These are phyloP conservation scores for Dipodomys spectabilis DNA, from an alignment of 2,113 vertebrate genomes.

Conservation along the genomic window DNA sequence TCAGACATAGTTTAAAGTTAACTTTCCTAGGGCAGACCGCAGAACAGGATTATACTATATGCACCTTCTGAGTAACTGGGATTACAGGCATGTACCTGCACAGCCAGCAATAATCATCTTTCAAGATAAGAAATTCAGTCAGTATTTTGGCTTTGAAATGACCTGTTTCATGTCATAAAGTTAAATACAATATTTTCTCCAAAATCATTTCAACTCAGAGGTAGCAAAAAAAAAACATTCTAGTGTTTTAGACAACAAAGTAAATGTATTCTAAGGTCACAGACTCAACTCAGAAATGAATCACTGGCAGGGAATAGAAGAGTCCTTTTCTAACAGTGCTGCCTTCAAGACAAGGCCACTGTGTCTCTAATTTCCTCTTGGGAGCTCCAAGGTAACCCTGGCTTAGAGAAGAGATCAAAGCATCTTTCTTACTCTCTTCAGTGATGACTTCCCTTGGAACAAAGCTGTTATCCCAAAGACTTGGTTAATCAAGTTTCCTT, in stretches of 20 bases:
- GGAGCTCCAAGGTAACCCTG: neutral
- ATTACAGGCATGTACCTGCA: too few relatives aligned
- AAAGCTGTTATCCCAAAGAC: neutral
- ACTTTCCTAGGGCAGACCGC: too few relatives aligned
- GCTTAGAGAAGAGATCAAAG: neutral
- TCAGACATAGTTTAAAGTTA: too few relatives aligned
- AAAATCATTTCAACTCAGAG: slow-evolving; percentile 52
- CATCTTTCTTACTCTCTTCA: neutral
- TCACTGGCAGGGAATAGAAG: neutral
- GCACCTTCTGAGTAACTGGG: too few relatives aligned
- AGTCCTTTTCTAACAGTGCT: neutral
- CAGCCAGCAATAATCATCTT: neutral
- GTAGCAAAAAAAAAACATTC: neutral
- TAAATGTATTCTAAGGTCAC: slow-evolving; percentile 17
- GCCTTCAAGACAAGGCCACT: neutral
- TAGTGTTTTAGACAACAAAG: slow-evolving; percentile 39
- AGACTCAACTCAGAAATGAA: neutral
- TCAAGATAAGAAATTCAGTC: slow-evolving; percentile 17
- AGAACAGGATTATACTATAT: too few relatives aligned
- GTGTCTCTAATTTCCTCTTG: neutral
- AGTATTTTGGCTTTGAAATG: slow-evolving; percentile 37
- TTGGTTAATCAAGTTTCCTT: neutral
- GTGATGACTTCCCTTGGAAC: neutral
- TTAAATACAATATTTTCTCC: slow-evolving; percentile 3
- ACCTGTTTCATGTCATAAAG: neutral